phyloP scores from a whole-genome alignment of 2,888 invertebrate genomes.

The Hypsopygia costalis region DNA sequence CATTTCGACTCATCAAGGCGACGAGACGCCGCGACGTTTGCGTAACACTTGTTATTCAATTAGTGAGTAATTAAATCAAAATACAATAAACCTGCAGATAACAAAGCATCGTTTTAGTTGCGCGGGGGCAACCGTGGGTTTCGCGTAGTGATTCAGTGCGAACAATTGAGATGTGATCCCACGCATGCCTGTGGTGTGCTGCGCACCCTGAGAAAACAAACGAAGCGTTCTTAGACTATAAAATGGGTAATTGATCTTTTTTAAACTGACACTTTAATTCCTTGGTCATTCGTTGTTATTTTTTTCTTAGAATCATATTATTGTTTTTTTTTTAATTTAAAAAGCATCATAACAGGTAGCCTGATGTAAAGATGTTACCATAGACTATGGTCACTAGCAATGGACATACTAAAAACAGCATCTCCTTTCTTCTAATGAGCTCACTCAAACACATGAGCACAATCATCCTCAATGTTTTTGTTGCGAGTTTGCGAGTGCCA shows the following conservation, averaged over 20 bases:
- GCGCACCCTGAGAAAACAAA: constrained; percentile 2
- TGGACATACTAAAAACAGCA: no score
- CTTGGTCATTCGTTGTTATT: no score
- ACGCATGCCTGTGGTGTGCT: constrained; percentile 22
- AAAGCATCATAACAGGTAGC: no score
- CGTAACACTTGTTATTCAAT: constrained; percentile 8
- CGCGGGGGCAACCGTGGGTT: constrained; percentile 22
- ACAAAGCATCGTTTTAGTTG: constrained; percentile 16
- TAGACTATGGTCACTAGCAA: no score
- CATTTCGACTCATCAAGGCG: not conserved
- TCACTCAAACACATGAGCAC: no score
- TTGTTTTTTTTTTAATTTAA: no score
- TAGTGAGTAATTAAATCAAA: constrained; percentile 14
- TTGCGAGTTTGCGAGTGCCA: no score
- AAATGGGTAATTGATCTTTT: constrained; percentile 2
- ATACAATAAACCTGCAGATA: constrained; percentile 10
- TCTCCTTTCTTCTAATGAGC: no score
- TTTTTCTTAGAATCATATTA: no score
- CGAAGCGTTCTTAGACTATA: not conserved
- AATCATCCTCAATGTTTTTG: no score
- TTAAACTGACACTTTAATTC: not conserved
- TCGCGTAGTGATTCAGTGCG: constrained; percentile 26
- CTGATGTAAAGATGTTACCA: no score
- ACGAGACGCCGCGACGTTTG: not conserved
- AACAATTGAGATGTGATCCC: constrained; percentile 40